phyloP scores from a whole-genome alignment of 2,797 vertebrate genomes.

The Natrix natrix region DNA sequence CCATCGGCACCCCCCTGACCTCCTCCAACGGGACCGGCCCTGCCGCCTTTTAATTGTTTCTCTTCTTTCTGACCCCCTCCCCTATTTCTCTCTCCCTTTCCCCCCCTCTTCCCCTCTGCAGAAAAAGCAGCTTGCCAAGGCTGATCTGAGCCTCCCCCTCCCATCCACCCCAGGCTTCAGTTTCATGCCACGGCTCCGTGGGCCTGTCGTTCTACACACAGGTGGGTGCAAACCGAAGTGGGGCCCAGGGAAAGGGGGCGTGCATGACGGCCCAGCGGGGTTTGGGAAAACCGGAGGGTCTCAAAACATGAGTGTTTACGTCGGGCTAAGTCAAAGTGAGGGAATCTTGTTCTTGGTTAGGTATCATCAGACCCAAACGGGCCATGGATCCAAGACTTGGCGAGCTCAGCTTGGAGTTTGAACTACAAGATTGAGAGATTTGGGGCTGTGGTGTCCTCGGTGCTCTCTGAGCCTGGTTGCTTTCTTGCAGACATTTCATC shows the following conservation, averaged over 20 bases:
- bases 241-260: not conserved
- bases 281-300: no score
- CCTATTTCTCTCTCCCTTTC: not conserved
- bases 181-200: not conserved
- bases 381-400: not conserved
- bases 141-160: not conserved
- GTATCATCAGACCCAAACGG: not conserved
- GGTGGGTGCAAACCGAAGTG: constrained; percentile 37
- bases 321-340: not conserved
- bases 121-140: constrained; percentile 14
- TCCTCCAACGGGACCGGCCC: constrained; percentile 50
- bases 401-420: not conserved
- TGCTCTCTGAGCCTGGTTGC: not conserved
- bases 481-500: not conserved
- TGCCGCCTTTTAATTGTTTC: not conserved
- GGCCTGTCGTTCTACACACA: not conserved
- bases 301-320: not conserved
- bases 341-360: not conserved
- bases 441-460: not conserved
- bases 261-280: fast-evolving
- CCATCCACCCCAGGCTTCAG: not conserved
- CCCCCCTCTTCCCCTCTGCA: fast-evolving
- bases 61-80: fast-evolving
- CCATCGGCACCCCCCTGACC: not conserved
- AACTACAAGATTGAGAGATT: not conserved